Base-by-base conservation (phyloP, 2,888 invertebrate genomes). In the Ectropis crepuscularia region DNA sequence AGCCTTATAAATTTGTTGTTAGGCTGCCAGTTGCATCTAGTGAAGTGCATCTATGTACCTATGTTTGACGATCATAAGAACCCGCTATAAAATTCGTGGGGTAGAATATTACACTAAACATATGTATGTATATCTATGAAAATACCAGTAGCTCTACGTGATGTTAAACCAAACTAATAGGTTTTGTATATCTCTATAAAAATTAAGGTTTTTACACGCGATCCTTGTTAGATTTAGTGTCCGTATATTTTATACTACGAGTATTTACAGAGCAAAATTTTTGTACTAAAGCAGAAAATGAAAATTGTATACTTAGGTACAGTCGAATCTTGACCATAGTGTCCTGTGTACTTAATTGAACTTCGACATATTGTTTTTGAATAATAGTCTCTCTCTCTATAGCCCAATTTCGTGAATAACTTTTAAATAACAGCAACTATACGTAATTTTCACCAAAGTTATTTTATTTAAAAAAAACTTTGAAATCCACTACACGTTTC, bases 171-270 rank as follows among this genome's bases (percentile, higher is more conserved):
- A 84, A 86, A 84, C 83, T 55, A 74, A 84, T 86, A 88, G 86
- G 85, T 89, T 88, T 92, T 92, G 86, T 90, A 92, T 87, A 88
- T 90, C 89, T 91, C 87, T 90, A 90, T 87, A 84, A 82, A 86
- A 87, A 80, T 69, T 86, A 88, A 76, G 84, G 79, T 84, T 88
- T 89, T 88, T 88, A 90, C 86, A 89, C 72, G 83, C 85, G 82
- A 84, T 83, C 82, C 83, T 81, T 79, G 81, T 74, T 85, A 87
- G 83, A 82, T 82, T 82, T 84, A 85, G 82, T 81, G 79, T 75
- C 79, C 83, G 82, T 88, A 87, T 87, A 89, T 89, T 90, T 92
- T 89, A 79, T 90, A 90, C 78, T 81, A 80, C 83, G 53, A 61
- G 53, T 72, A 69, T 69, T 67, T 67, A 69, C 62, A 70, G 59